Evolutionary conservation across 1,140 invertebrate genomes (phyloP).

Genomic region (Physella acuta): DNA sequence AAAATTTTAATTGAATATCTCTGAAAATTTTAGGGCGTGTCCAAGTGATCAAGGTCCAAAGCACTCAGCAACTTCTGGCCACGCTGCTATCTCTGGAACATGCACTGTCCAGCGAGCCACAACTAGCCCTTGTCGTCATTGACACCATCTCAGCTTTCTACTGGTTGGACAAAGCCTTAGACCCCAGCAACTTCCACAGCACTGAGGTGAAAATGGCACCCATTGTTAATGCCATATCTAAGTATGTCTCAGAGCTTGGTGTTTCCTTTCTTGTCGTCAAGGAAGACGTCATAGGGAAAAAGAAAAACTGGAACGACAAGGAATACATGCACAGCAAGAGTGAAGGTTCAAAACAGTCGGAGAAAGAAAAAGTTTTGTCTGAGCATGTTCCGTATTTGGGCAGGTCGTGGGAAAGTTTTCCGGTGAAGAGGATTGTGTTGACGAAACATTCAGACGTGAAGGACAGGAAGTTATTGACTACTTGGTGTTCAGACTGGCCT

Average conservation of each 20-base stretch:
- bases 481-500: neutral
- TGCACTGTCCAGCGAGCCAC: neutral
- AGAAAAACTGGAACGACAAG: neutral
- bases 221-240: neutral
- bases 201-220: constrained; percentile 9
- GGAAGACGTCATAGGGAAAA: constrained; percentile 4
- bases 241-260: neutral
- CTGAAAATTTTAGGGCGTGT: neutral
- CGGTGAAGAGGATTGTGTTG: neutral
- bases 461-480: neutral
- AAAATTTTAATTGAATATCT: neutral
- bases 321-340: neutral
- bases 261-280: neutral
- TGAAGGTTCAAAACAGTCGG: neutral
- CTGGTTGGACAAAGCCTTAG: constrained; percentile 11
- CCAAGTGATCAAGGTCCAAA: neutral
- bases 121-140: neutral
- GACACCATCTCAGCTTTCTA: constrained; percentile 21
- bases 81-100: constrained; percentile 6
- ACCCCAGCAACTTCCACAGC: neutral
- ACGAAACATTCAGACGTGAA: neutral
- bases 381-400: constrained; percentile 17
- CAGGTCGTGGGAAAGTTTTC: neutral
- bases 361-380: neutral
- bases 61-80: constrained; percentile 3